Base-by-base conservation (phyloP, 2,888 invertebrate species). In the Ophion ventricosus region DNA sequence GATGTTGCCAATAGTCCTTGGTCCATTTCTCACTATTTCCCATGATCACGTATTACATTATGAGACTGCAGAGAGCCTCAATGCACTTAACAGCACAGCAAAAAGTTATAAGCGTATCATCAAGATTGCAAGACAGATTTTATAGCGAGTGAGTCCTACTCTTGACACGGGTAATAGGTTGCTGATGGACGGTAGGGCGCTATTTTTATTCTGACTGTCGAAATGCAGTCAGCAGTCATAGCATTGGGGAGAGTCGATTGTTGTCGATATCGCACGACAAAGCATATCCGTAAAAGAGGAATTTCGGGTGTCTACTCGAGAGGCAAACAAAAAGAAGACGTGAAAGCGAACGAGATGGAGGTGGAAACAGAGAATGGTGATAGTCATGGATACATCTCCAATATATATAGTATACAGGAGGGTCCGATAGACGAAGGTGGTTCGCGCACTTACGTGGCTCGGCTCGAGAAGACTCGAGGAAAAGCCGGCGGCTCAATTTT, bases 401-500 rank as follows among this genome's bases (percentile, higher is more conserved):
- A 23, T n/a, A 43, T 26, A 5, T 3, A 43, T 26, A 5, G 2
- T 25, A 35, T 4, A 56, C 43, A 20, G 40, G 7, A 25, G 23
- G 11, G 40, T n/a, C 25, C 2, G 23, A 25, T 35, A 29, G 61
- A 66, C 14, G 59, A 69, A 59, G 35, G 64, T 26, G 26, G 75
- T 20, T 54, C 26, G 77, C 75, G 79, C 84, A 75, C 84, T 84
- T 72, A 75, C 81, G 75, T 54, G 78, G 69, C 74, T 25, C 63
- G 80, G 88, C 85, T 87, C 88, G 63, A 88, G 79, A 56, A 61
- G 78, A 84, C 72, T 82, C 79, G 82, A 72, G 79, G 89, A 92
- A 91, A 92, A 90, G 90, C 90, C 90, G 89, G 89, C 88, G 89
- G 91, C 90, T 91, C 90, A 92, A 92, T 92, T 92, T 92, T 92